Conservation (phyloP, 2,797 vertebrate genomes). For the Parotocinclus haroldoi region DNA sequence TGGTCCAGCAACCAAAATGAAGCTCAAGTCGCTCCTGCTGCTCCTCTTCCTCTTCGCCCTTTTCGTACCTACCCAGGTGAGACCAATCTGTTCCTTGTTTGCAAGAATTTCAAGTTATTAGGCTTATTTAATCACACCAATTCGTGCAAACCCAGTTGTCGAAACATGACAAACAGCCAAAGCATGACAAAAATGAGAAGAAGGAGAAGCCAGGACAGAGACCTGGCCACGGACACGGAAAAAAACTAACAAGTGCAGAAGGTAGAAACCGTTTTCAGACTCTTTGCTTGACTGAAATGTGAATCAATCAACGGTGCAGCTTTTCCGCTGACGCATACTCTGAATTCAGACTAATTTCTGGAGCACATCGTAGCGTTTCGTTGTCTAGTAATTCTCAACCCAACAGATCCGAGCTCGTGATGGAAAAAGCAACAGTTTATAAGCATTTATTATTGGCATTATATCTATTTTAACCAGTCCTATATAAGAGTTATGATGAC, state of each 20-base stretch:
- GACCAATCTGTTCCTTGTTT: constrained; percentile 17
- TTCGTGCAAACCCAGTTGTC: constrained; percentile 47
- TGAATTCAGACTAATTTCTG: too few species aligned
- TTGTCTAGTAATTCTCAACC: too few species aligned
- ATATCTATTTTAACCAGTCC: constrained; percentile 48
- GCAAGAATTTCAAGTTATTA: not conserved
- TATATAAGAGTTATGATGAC: constrained; percentile 40
- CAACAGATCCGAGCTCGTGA: too few species aligned
- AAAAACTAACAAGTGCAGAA: constrained; percentile 9
- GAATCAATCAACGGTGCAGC: not conserved
- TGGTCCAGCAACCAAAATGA: constrained; percentile 61
- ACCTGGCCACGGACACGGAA: constrained; percentile 2
- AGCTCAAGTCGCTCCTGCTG: constrained; percentile 62
- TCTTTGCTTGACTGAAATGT: not conserved
- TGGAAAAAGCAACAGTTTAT: too few species aligned
- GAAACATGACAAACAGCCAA: constrained; percentile 18
- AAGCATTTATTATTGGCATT: too few species aligned
- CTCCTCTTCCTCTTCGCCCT: constrained; percentile 60
- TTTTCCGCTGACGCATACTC: too few species aligned
- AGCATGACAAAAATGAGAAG: constrained; percentile 19
- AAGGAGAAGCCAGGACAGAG: constrained; percentile 10
- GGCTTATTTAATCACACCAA: not conserved
- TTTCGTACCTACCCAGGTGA: constrained; percentile 65
- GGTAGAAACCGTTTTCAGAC: constrained; percentile 4
- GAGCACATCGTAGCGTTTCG: too few species aligned